Base-by-base conservation (phyloP, 2,888 invertebrate species). In the Ochropleura plecta region DNA sequence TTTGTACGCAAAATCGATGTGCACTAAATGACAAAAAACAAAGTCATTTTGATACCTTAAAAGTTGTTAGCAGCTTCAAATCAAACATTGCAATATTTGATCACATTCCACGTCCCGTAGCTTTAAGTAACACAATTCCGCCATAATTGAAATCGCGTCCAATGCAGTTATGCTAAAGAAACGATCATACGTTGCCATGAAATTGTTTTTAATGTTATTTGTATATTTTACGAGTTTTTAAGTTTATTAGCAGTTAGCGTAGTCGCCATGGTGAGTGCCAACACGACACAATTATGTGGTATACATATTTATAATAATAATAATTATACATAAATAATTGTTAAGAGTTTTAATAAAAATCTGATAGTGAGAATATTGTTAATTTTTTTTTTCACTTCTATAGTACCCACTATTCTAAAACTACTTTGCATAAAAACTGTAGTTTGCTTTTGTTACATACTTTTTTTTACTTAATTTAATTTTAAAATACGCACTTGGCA, bases 261-360 rank as follows among this genome's bases (percentile, higher is more conserved):
- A 89, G 88, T 90, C 91, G 93, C 92, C 92, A 92, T 92, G 89
- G 83, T 91, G 91, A 92, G 95, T 95, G 95, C 95, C 95, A 95
- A 95, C 93, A 93, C 75, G 87, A 88, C 91, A 91, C 89, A 89
- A 89, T 90, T 90, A 92, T 93, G 92, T 94, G 92, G 93, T 94
- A 91, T 59, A 59, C 59, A 59, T 93, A 88, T 93, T 93, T 93
- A 93, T 91, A 90, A 91, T 93, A 89, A 90, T 93, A 91, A 92
- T 93, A 91, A 92, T 92, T 92, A 94, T 94, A 94, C 90, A 94
- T 94, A 93, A 88, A 91, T 92, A 93, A 87, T 92, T 94, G 91
- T 93, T 93, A 94, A 95, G 91, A 91, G 93, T 93, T 95, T 93
- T 93, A 95, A 94, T 94, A 94, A 94, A 91, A 95, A 94, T 91